Evolutionary conservation across 2,797 vertebrate species (phyloP), one percentile per base, ranked within the genome.

Genomic region (Melanogrammus aeglefinus): DNA sequence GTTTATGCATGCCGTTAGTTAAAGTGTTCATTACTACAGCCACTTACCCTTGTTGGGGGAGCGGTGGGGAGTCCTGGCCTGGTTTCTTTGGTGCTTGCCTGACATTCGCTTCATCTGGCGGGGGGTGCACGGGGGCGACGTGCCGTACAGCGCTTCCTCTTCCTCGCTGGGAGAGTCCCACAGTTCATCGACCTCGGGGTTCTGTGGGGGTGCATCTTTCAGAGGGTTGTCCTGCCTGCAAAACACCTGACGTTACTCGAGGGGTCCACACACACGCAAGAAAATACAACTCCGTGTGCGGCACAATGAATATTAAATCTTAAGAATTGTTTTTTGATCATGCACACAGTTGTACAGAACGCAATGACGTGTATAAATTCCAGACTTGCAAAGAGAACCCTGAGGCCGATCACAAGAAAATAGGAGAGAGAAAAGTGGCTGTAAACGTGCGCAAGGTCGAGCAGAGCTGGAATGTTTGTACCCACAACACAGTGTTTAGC

Each of bases 21-120:
- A 24, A 9, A 24, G 57, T 24, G 57, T 63, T 63, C 8, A 9
- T 63, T 63, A 24, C 6, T 3, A 66, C 4, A 35, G 73, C 27
- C 79, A 75, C 78, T 79, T 47, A 97, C 97, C 94, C 93, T 97
- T 98, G 86, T 88, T 91, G 80, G 87, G 91, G 24, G 94, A 92
- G 1, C 96, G 95, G 73, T 92, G 88, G 7, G 86, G 63, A 13
- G 90, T 91, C 86, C 90, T 96, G 75, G 92, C 90, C 3, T 91
- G 31, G 18, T 91, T 96, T 76, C 96, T 95, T 83, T 96, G 96
- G 89, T 98, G 96, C 77, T 99, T 99, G 80, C 94, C 85, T 73
- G 96, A 98, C 96, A 96, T 94, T 35, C 96, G 97, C 78, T 99
- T 99, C 88, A 97, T 96, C 95, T 97, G 97, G 57, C 97, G 96